A percentile compares a stretch with the other conserved stretches of the same genome.
phyloP scores from a whole-genome alignment of 2,888 invertebrate species.

The Mimumesa dahlbomi region DNA sequence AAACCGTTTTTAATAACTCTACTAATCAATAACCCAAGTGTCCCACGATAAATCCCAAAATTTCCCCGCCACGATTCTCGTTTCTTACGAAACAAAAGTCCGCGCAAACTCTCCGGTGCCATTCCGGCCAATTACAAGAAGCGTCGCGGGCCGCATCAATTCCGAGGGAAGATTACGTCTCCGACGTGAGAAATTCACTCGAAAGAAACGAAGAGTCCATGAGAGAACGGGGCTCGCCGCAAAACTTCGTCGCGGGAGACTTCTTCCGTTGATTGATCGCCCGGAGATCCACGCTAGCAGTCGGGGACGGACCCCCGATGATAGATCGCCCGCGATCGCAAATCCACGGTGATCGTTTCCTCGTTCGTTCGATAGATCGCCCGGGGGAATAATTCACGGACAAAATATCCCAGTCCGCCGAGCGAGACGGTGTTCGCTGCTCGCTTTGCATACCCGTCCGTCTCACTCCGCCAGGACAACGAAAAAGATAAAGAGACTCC shows the following conservation, averaged over 20 bases:
- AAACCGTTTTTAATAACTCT: too few relatives aligned
- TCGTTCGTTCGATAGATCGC: conserved; percentile 53
- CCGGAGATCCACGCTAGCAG: conserved; percentile 41
- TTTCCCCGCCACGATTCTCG: too few relatives aligned
- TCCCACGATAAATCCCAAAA: too few relatives aligned
- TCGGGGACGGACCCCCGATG: conserved; percentile 46
- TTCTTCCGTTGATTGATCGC: conserved; percentile 59
- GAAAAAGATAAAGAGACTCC: neutral
- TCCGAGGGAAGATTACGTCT: too few relatives aligned
- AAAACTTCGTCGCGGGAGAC: conserved; percentile 4
- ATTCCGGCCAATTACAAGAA: too few relatives aligned
- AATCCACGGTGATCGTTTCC: conserved; percentile 45
- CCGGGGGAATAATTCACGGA: conserved; percentile 38
- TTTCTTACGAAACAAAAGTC: too few relatives aligned
- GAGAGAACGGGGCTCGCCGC: neutral
- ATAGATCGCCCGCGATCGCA: conserved; percentile 55
- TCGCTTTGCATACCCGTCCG: conserved; percentile 28
- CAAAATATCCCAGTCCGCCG: conserved; percentile 18
- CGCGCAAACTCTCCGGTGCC: too few relatives aligned
- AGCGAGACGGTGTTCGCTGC: conserved; percentile 2
- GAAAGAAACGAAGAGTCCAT: too few relatives aligned
- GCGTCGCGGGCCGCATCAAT: too few relatives aligned
- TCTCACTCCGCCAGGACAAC: neutral
- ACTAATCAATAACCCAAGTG: too few relatives aligned
- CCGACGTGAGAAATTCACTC: too few relatives aligned